Evolutionary conservation across 2,113 vertebrate species (phyloP).

Genomic region (Cyphomyrus plagiostoma): DNA sequence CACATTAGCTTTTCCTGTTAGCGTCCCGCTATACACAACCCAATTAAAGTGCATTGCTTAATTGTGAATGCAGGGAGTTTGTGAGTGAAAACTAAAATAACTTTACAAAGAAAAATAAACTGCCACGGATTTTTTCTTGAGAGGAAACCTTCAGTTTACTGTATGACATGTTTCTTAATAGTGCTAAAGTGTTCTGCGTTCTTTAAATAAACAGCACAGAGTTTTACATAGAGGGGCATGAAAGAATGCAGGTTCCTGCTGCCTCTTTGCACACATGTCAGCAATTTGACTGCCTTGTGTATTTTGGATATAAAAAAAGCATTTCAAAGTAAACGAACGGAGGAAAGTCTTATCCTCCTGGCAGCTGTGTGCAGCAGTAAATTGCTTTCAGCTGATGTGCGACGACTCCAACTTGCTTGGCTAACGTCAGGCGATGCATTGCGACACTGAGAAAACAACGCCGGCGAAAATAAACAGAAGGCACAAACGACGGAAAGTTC

Average conservation of each 20-base stretch:
- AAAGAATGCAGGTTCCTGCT: slow-evolving; percentile 82
- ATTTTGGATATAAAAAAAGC: slow-evolving; percentile 87
- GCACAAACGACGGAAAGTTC: slow-evolving; percentile 61
- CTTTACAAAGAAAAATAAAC: slow-evolving; percentile 73
- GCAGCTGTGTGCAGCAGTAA: slow-evolving; percentile 84
- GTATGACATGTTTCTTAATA: slow-evolving; percentile 80
- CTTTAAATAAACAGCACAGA: slow-evolving; percentile 90
- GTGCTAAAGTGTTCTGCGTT: slow-evolving; percentile 88
- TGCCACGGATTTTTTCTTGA: slow-evolving; percentile 65
- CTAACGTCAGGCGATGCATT: slow-evolving; percentile 79
- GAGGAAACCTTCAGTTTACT: slow-evolving; percentile 77
- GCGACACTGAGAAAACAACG: slow-evolving; percentile 73
- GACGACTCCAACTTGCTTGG: slow-evolving; percentile 78
- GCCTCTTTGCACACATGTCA: slow-evolving; percentile 85
- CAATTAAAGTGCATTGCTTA: slow-evolving; percentile 45
- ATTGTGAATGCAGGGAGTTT: slow-evolving; percentile 61
- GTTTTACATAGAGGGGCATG: slow-evolving; percentile 82
- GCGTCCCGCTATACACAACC: slow-evolving; percentile 41
- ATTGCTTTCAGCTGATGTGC: slow-evolving; percentile 96
- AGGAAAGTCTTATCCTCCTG: slow-evolving; percentile 88
- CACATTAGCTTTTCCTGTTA: slow-evolving; percentile 57
- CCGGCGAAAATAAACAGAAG: slow-evolving; percentile 62
- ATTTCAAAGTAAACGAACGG: slow-evolving; percentile 94
- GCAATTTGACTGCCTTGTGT: slow-evolving; percentile 96
- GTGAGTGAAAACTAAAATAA: slow-evolving; percentile 69